A percentile compares a stretch with the other conserved stretches of the same genome.
Conservation (phyloP, 2,888 invertebrate genomes). For the Ophraella communa region DNA sequence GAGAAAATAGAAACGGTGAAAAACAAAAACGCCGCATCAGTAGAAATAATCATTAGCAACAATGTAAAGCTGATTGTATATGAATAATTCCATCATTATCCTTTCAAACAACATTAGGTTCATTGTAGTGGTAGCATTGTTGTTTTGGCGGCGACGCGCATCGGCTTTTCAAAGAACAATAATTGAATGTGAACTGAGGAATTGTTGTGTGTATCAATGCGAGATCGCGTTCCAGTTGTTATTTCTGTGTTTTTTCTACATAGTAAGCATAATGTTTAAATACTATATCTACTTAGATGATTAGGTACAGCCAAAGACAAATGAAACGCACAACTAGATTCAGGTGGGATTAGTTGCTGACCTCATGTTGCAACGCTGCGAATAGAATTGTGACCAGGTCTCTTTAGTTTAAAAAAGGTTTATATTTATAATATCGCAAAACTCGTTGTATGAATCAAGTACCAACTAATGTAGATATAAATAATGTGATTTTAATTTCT, state of each 20-base stretch:
- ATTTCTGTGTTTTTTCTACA: constrained; percentile 7
- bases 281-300: not conserved
- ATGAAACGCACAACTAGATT: too few relatives aligned
- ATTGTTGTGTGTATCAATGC: constrained; percentile 38
- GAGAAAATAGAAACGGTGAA: constrained; percentile 18
- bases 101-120: constrained; percentile 51
- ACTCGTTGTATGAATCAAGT: too few relatives aligned
- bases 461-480: too few relatives aligned
- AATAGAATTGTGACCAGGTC: too few relatives aligned
- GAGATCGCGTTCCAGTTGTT: constrained; percentile 31
- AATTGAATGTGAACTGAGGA: constrained; percentile 35
- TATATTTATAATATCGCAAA: too few relatives aligned
- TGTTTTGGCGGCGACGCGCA: constrained; percentile 39
- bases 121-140: constrained; percentile 47
- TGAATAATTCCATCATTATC: constrained; percentile 50
- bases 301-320: too few relatives aligned
- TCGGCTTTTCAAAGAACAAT: constrained; percentile 40
- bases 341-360: too few relatives aligned
- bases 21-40: constrained; percentile 48
- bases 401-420: too few relatives aligned
- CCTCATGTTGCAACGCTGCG: too few relatives aligned
- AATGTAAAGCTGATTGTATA: constrained; percentile 50
- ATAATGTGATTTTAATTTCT: too few relatives aligned
- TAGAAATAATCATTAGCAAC: constrained; percentile 49
- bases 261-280: not conserved